Base-by-base conservation (phyloP, 2,888 invertebrate species). In the Seira musarum region DNA sequence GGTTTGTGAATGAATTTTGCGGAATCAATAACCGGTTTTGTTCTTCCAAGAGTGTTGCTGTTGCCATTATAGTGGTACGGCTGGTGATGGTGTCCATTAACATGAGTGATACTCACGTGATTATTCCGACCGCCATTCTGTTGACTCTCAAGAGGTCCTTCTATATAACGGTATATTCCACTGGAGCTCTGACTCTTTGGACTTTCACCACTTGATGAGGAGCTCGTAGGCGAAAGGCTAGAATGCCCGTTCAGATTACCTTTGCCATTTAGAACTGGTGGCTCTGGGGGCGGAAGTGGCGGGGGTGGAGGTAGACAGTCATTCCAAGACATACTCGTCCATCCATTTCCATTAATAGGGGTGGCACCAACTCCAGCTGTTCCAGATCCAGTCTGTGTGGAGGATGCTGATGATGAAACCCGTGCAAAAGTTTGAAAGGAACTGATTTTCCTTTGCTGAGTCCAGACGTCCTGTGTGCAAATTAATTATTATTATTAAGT, bases 1-100 rank as follows among this genome's bases (percentile, higher is more conserved):
- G 76, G 70, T 40, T 77, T 77, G 70, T 77, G 76, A 40, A 75
- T 75, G 53, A 75, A 68, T 65, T 77, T 77, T 63, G 24, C 49
- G 19, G 76, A 64, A 63, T 77, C 76, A 35, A 77, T 70, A 22
- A 77, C 65, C 24, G 70, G 70, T 65, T 77, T 77, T 17, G 64
- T 64, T 49, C 70, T 63, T 25, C 57, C n/a, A 13, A 40, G 40
- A n/a, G 64, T 70, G 35, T 35, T 66, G 30, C 40, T 40, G 40
- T 40, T 40, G 13, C n/a, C n/a, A n/a, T n/a, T n/a, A n/a, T 40
- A 40, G 6, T 40, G 40, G 6, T 40, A 13, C 40, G 30, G 57
- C 57, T 69, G 25, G 67, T 25, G 22, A 49, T 63, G 40, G 40
- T 40, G 46, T 40, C 60, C 66, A 63, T 64, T 69, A 25, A 76